A percentile compares a stretch with the other conserved stretches of the same genome.
These are phyloP conservation scores for Anoncus sp. DNA, from an alignment of 2,888 invertebrate species.

Conservation along the genomic window DNA sequence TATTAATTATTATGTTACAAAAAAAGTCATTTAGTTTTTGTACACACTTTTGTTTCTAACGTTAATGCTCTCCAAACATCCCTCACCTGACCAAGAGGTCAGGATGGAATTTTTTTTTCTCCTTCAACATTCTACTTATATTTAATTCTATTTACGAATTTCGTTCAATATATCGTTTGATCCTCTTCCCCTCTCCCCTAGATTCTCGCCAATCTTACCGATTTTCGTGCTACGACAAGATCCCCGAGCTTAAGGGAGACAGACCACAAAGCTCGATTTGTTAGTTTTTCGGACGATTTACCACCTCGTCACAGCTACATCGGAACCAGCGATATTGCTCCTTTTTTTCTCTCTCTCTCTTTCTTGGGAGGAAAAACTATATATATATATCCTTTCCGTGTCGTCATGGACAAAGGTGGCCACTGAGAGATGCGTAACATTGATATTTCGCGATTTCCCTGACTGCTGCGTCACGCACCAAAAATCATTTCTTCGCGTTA, in stretches of 20 bases:
- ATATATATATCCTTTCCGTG: constrained; percentile 38
- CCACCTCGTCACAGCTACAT: not conserved
- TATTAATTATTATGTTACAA: constrained; percentile 72
- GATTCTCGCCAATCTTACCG: too few species aligned
- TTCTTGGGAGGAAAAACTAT: too few species aligned
- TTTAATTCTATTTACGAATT: too few species aligned
- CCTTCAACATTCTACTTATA: constrained; percentile 43
- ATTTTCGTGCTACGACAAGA: constrained; percentile 52
- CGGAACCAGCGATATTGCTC: not conserved
- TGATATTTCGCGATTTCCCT: constrained; percentile 6
- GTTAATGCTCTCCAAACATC: constrained; percentile 21
- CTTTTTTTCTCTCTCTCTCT: not conserved
- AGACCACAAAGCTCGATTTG: constrained; percentile 30
- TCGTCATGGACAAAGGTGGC: constrained; percentile 56
- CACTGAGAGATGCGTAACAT: constrained; percentile 27
- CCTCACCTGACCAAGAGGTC: not conserved
- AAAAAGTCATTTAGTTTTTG: constrained; percentile 64
- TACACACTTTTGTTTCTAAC: constrained; percentile 31
- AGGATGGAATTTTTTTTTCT: constrained; percentile 4
- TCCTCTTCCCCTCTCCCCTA: too few species aligned
- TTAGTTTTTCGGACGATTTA: not conserved
- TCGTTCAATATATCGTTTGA: too few species aligned
- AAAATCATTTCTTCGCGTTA: constrained; percentile 1
- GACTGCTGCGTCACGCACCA: not conserved
- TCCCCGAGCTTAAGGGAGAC: constrained; percentile 29